Base-by-base conservation (phyloP, 1,140 invertebrate species). In the Drosophila lacertosa region DNA sequence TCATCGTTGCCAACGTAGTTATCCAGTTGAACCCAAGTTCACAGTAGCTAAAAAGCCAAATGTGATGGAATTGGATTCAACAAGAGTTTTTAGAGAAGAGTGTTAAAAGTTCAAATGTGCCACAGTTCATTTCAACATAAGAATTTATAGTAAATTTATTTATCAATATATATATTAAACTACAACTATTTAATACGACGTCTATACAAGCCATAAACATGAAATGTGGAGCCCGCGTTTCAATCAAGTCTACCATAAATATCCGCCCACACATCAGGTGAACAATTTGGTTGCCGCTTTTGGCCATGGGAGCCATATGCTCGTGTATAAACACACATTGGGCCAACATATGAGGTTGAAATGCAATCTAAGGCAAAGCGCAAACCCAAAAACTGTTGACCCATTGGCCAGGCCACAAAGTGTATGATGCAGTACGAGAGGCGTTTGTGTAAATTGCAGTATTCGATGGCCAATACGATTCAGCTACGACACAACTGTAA, bases 401-500 rank as follows among this genome's bases (percentile, higher is more conserved):
- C 51, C 94, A 94, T 32, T 93, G 94, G 75, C 94, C 95, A n/a
- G n/a, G 96, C 97, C 32, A 97, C 94, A 3, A 94, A 90, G 33
- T 94, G 94, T 48, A 97, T 94, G 4, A 96, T 95, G 72, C 93
- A 93, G 91, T 0, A 96, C 97, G 7, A 98, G 94, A 98, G 94
- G 65, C 97, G 92, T 88, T 95, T 94, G 77, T 97, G 97, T 10
- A 98, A 91, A 89, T 96, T 95, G 60, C 95, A 95, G 75, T 96
- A 94, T 91, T 97, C 96, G 3, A 97, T 95, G 0, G 96, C 95
- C 20, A 96, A 93, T 2, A 96, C 96, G 24, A 97, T 94, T n/a
- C n/a, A n/a, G n/a, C n/a, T n/a, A n/a, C 26, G n/a, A 37, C 13
- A 39, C 97, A 77, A 22, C 95, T 94, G 5, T 94, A 95, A 84